phyloP scores from a whole-genome alignment of 2,797 vertebrate species.

The Propithecus perrieri region DNA sequence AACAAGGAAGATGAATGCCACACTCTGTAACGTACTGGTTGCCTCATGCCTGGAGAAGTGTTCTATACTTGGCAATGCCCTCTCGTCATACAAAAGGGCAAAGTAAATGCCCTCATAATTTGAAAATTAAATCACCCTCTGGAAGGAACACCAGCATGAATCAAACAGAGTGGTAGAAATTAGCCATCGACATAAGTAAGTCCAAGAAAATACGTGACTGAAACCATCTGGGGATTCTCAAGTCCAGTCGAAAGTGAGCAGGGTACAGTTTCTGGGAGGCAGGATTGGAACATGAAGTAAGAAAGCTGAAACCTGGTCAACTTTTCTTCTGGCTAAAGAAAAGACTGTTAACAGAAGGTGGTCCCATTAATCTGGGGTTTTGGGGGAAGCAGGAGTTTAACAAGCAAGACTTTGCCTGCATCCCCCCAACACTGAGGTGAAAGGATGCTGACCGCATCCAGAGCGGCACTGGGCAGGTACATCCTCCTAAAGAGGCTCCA shows the following conservation, averaged over 20 bases:
- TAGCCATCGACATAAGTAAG: not conserved
- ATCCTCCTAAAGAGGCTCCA: not conserved
- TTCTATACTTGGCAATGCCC: not conserved
- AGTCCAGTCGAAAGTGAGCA: not conserved
- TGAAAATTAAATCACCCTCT: constrained; percentile 16
- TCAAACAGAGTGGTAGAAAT: not conserved
- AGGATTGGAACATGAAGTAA: not conserved
- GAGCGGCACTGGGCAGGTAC: not conserved
- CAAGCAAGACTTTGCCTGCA: not conserved
- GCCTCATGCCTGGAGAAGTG: not conserved
- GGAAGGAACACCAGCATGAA: not conserved
- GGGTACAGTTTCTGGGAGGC: not conserved
- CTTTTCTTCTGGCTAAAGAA: not conserved
- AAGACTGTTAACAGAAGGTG: not conserved
- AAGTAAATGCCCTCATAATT: not conserved
- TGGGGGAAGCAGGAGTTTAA: not conserved
- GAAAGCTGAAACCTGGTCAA: not conserved
- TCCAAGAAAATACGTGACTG: constrained; percentile 3
- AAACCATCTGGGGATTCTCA: not conserved
- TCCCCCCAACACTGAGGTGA: not conserved
- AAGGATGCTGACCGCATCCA: not conserved
- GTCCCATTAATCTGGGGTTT: not conserved
- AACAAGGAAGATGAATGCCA: not conserved
- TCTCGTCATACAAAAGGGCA: not conserved
- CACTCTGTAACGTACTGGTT: not conserved